Conservation (phyloP, 2,888 invertebrate species). For the Limnephilus lunatus region DNA sequence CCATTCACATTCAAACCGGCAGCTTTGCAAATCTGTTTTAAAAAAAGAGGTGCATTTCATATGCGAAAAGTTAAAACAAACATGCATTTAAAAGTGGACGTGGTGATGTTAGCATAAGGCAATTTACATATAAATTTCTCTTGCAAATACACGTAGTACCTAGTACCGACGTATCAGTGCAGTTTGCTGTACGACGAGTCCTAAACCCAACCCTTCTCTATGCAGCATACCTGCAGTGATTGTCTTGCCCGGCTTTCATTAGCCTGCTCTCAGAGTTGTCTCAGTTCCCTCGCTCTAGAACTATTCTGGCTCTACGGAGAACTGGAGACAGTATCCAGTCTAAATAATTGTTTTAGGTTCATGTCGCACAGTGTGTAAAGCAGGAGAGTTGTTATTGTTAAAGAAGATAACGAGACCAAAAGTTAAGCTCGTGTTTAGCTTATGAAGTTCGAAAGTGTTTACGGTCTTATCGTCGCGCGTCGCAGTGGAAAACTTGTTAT, state of each 20-base stretch:
- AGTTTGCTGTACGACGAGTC: neutral
- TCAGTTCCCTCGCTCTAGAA: neutral
- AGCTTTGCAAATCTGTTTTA: neutral
- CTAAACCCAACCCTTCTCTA: neutral
- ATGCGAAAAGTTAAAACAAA: slow-evolving; percentile 2
- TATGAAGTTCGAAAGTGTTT: neutral
- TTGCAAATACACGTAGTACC: neutral
- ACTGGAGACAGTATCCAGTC: neutral
- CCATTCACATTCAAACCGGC: neutral
- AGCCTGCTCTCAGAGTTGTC: no score
- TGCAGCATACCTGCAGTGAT: neutral
- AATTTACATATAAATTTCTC: slow-evolving; percentile 2
- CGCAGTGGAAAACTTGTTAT: neutral
- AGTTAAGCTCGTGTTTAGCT: neutral
- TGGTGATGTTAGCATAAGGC: neutral
- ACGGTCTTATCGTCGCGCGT: neutral
- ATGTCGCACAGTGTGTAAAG: neutral
- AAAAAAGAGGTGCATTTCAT: neutral
- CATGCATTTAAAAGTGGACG: neutral
- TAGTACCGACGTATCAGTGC: neutral
- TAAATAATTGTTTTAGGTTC: neutral
- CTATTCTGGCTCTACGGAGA: neutral
- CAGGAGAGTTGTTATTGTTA: neutral
- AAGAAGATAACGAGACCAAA: neutral
- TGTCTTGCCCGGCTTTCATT: neutral